Evolutionary conservation across 2,797 vertebrate genomes (phyloP), one percentile per base, ranked within the genome.

Genomic region (Falco rusticolus): DNA sequence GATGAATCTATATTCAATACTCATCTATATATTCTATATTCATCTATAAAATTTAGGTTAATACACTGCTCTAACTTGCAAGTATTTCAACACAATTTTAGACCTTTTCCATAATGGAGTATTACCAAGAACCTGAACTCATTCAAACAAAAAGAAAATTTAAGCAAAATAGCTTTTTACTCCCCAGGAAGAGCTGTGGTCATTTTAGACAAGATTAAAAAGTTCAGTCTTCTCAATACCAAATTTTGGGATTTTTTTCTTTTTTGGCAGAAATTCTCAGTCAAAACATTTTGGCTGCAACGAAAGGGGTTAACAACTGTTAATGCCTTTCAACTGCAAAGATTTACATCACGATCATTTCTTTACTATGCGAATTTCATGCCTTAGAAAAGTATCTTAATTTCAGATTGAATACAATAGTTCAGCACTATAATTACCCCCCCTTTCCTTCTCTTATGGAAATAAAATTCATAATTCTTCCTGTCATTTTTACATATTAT

Each of bases 401-500:
- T 94, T 97, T 94, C 91, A 87, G 72, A 71, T 66, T 91, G 87
- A 93, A 89, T 76, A 85, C 48, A 93, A 87, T 61, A 72, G 51
- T 79, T 78, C 72, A 88, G 96, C 90, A 85, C 74, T 98, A 94
- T 97, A 96, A 97, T 97, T 97, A 95, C 34, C 39, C 48, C 37
- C 29, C 41, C 43, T 64, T 96, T 88, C 91, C 47, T 96, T 96
- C 90, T 97, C 87, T 87, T 95, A 96, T 92, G 76, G 88, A 97
- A 96, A 94, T 94, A 96, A 97, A 96, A 94, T 91, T 94, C 82
- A 76, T 97, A 96, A 97, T 97, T 96, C 90, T 77, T 84, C 84
- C 75, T 97, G 96, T 97, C 97, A 97, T 89, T 97, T 97, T 98
- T 95, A 96, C 96, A 69, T 51, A 93, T 83, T 87, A 87, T 84